Evolutionary conservation across 1,140 invertebrate species (phyloP).

Genomic region (Teleogryllus occipitalis): DNA sequence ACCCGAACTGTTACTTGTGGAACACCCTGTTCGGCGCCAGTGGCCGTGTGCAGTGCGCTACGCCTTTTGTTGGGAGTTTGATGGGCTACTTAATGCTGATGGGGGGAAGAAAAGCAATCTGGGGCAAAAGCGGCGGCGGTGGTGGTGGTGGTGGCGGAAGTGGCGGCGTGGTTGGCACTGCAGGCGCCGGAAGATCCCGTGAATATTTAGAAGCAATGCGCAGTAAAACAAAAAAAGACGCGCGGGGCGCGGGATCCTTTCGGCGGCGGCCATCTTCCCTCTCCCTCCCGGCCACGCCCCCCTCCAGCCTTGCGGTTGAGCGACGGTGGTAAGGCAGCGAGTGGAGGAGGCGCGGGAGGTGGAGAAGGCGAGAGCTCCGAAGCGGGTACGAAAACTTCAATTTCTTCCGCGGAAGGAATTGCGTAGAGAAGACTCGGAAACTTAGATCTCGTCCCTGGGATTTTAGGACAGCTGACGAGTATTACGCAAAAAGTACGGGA

Average conservation of each 20-base stretch:
- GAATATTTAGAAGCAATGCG: constrained; percentile 1
- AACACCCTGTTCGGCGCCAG: background rate
- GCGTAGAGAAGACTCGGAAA: too few species aligned
- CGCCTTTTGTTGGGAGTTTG: background rate
- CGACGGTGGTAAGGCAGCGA: background rate
- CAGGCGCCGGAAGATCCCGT: background rate
- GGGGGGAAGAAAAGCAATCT: background rate
- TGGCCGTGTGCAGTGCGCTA: background rate
- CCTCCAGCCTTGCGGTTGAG: background rate
- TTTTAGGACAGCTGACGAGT: too few species aligned
- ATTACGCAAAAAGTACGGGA: too few species aligned
- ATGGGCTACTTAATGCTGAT: background rate
- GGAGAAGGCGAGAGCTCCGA: too few species aligned
- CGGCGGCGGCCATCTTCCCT: background rate
- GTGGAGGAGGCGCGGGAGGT: background rate
- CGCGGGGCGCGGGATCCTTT: background rate
- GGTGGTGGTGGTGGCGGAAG: background rate
- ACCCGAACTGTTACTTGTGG: background rate
- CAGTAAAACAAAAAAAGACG: constrained; percentile 2
- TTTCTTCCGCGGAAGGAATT: too few species aligned
- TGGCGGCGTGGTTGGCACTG: background rate
- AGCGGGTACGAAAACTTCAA: too few species aligned
- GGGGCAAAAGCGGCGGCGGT: background rate
- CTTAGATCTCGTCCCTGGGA: too few species aligned
- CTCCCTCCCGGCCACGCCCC: background rate